A percentile compares a stretch with the other conserved stretches of the same genome.
These are phyloP conservation scores for Dendropsophus ebraccatus DNA, from an alignment of 2,113 vertebrate genomes.

Conservation along the genomic window DNA sequence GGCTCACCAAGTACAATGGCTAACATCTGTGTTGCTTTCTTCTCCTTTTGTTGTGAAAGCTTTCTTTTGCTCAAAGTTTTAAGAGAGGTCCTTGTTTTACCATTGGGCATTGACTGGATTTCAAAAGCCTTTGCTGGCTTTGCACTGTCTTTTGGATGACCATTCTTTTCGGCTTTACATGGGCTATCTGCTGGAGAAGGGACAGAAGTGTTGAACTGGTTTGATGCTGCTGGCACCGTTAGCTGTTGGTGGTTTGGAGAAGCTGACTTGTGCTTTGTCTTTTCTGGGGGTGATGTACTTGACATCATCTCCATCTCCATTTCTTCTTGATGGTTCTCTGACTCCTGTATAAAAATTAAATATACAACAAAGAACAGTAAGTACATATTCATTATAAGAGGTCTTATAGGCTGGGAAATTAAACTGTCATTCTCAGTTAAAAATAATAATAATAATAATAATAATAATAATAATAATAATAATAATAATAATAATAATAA, in stretches of 20 bases:
- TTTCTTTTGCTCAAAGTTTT: conserved; percentile 93
- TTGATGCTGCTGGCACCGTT: conserved; percentile 75
- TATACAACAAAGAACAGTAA: conserved; percentile 65
- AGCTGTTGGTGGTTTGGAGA: conserved; percentile 77
- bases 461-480: too few species aligned
- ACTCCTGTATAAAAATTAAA: conserved; percentile 87
- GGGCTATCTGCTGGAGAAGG: conserved; percentile 77
- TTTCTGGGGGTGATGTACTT: conserved; percentile 83
- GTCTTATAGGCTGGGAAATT: neutral
- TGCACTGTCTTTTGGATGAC: conserved; percentile 78
- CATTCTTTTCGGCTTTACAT: conserved; percentile 84
- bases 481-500: too few species aligned
- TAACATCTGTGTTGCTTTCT: conserved; percentile 98
- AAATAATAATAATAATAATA: too few species aligned
- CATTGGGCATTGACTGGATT: conserved; percentile 91
- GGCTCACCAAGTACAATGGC: conserved; percentile 94
- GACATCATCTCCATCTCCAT: conserved; percentile 90
- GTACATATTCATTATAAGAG: conserved; percentile 11
- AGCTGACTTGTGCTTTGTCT: conserved; percentile 78
- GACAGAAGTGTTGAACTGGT: conserved; percentile 74
- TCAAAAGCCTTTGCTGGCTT: conserved; percentile 85
- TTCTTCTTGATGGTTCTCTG: conserved; percentile 81
- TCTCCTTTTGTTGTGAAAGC: conserved; percentile 97
- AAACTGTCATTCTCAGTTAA: too few species aligned
- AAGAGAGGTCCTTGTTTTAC: conserved; percentile 89